Base-by-base conservation (phyloP, 2,797 vertebrate species). In the Catostomus latipinnis region DNA sequence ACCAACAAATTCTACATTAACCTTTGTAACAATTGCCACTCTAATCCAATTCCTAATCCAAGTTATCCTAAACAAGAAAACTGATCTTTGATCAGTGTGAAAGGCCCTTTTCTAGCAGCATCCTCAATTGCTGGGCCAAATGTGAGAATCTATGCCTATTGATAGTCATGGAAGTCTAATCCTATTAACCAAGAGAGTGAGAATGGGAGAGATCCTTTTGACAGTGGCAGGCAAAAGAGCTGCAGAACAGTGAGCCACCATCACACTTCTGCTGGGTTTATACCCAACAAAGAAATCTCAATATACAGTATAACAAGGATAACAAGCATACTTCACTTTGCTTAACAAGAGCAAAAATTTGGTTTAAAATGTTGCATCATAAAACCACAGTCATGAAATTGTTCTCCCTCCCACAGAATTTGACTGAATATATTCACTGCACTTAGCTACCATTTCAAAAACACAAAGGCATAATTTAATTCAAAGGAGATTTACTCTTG, bases 231-330 rank as follows among this genome's bases (percentile, higher is more conserved):
- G 92, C 76, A 76, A 83, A 86, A 85, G 81, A 86, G 82, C 90
- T 88, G 88, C 90, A 91, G 89, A 90, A 89, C 93, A 83, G 84
- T 85, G 85, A 92, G 90, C 91, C 92, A 91, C 86, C 88, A 88
- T 90, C 58, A 75, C 92, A 91, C 91, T 88, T 93, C 93, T 93
- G 91, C 93, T 88, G 87, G 91, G 94, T 93, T 95, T 95, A 95
- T 90, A 93, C 88, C 84, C 78, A 87, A 90, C 93, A 94, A 94
- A 95, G 48, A 52, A 70, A 70, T 61, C 75, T 18, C 58, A 53
- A 50, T 62, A 54, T 54, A 34, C 34, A 34, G 34, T 34, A 54
- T n/a, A 18, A 53, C 48, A 91, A 34, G 3, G 34, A 93, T 90
- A 92, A 92, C 88, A 88, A 92, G 90, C 93, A 90, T 89, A 90